These are phyloP conservation scores for Parus major DNA, from an alignment of 2,113 vertebrate genomes.

Conservation along the genomic window DNA sequence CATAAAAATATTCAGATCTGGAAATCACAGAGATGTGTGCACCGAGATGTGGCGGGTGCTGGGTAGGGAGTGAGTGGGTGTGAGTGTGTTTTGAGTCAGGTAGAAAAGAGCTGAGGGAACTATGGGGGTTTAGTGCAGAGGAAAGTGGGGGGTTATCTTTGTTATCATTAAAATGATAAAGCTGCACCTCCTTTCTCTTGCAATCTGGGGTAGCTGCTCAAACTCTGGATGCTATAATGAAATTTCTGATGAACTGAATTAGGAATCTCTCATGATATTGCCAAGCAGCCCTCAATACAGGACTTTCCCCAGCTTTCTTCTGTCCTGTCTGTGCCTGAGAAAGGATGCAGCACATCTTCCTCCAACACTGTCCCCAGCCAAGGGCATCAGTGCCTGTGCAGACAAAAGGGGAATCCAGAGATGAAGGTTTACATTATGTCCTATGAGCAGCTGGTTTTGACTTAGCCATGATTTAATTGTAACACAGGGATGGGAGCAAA, in stretches of 20 bases:
- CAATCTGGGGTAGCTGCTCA: not conserved
- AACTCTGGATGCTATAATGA: not conserved
- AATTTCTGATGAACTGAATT: not conserved
- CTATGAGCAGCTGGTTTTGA: not conserved
- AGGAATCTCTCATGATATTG: not conserved
- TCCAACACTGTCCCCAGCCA: not conserved
- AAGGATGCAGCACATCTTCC: not conserved
- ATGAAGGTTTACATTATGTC: not conserved
- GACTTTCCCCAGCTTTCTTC: not conserved
- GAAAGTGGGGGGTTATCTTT: not conserved
- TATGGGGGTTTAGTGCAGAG: not conserved
- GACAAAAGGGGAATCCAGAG: not conserved
- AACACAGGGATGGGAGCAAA: not conserved
- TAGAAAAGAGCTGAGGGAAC: not conserved
- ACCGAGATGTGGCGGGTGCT: not conserved
- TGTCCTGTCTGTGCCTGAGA: fast-evolving
- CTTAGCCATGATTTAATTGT: not conserved
- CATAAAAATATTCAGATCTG: not conserved
- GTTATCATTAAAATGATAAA: not conserved
- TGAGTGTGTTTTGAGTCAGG: not conserved
- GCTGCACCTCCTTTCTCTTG: not conserved
- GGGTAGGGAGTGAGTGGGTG: not conserved
- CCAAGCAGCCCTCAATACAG: not conserved
- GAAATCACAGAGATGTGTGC: fast-evolving
- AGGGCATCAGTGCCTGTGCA: not conserved